A percentile compares a stretch with the other conserved stretches of the same genome.
Evolutionary conservation across 92 coral and sea anemone species (phyloP).

Genomic region (Epizoanthus scotinus): DNA sequence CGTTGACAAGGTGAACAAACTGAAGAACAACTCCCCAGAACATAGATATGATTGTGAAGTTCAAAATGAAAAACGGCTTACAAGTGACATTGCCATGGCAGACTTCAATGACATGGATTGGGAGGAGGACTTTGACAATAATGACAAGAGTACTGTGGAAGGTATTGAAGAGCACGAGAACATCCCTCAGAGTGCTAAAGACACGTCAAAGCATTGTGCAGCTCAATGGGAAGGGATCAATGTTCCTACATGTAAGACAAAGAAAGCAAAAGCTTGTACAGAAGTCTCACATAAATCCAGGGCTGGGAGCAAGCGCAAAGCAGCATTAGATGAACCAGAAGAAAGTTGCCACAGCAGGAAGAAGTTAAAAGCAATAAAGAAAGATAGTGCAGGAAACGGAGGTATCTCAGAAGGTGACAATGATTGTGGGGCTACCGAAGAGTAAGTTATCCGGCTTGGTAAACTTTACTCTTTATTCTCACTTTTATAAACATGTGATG

Average conservation of each 20-base stretch:
- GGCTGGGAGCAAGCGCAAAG: conserved; percentile 9
- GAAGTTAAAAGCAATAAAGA: not conserved
- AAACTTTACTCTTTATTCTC: too few relatives aligned
- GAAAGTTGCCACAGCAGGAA: not conserved
- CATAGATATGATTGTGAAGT: conserved; percentile 11
- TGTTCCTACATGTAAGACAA: not conserved
- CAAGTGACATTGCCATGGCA: not conserved
- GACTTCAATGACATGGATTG: conserved; percentile 19
- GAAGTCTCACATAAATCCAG: not conserved
- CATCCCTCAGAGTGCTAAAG: not conserved
- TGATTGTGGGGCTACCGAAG: not conserved
- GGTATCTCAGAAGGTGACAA: conserved; percentile 35
- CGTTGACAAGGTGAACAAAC: not conserved
- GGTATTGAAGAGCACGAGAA: not conserved
- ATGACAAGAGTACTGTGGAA: not conserved
- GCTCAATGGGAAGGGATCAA: conserved; percentile 6
- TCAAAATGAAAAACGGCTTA: not conserved
- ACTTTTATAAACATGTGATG: too few relatives aligned
- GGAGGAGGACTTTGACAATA: not conserved
- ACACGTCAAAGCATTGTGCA: not conserved
- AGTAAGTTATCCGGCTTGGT: not conserved
- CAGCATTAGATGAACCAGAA: not conserved
- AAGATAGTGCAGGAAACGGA: conserved; percentile 9
- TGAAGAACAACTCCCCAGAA: not conserved
- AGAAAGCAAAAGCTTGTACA: not conserved